Percentiles rank a stretch among this genome's conserved stretches.
phyloP scores from a whole-genome alignment of 2,888 invertebrate species.

The Melanostoma mellinum region DNA sequence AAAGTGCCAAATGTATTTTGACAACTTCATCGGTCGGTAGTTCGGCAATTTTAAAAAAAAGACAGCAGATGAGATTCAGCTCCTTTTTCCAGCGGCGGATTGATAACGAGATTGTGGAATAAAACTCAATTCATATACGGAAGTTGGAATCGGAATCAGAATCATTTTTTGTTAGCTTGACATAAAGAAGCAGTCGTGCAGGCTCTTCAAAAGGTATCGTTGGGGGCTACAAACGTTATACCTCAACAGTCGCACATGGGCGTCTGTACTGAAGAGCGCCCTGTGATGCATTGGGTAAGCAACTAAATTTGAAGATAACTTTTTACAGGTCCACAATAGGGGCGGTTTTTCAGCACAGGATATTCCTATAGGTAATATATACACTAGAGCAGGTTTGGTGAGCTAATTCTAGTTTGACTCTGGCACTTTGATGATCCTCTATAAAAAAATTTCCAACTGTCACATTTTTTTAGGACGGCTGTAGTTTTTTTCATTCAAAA shows the following conservation, averaged over 20 bases:
- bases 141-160: neutral
- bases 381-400: too few relatives aligned
- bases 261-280: constrained; percentile 94
- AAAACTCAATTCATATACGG: constrained; percentile 12
- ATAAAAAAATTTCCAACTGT: too few relatives aligned
- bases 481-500: too few relatives aligned
- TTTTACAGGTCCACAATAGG: too few relatives aligned
- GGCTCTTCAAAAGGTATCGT: constrained; percentile 77
- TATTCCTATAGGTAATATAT: too few relatives aligned
- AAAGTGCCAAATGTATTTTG: constrained; percentile 44
- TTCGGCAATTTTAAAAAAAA: constrained; percentile 1
- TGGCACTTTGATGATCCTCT: too few relatives aligned
- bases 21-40: constrained; percentile 12
- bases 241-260: constrained; percentile 89
- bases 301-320: neutral
- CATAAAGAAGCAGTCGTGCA: constrained; percentile 53
- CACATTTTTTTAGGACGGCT: too few relatives aligned
- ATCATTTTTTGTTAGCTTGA: neutral
- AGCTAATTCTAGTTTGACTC: too few relatives aligned
- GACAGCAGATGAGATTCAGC: neutral
- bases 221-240: constrained; percentile 81
- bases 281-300: constrained; percentile 95
- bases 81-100: neutral
- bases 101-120: constrained; percentile 37
- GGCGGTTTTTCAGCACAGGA: too few relatives aligned